Base-by-base conservation (phyloP, 30 jellyfish, hydroid and myxozoan species). In the Aurelia aurita complex sp. Pacific region DNA sequence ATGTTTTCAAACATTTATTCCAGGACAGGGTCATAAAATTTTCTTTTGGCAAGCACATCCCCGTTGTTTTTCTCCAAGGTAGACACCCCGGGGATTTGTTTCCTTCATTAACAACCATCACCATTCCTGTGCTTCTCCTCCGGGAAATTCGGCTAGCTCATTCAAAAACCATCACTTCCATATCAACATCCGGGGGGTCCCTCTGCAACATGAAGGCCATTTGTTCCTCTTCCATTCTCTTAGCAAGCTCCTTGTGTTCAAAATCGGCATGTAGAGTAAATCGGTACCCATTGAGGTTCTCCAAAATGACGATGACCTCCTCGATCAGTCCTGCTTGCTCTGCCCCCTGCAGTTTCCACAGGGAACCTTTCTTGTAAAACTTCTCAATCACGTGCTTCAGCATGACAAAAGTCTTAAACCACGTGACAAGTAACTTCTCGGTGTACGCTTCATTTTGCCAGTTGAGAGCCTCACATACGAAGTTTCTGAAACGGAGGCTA, bases 381-480 rank as follows among this genome's bases (percentile, higher is more conserved):
- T 82, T 71, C 3, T 63, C 78, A 12, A 71, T 59, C 17, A 82
- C 50, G 23, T 33, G 80, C 35, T 40, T 34, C 54, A 29, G 53
- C 15, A 40, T 67, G 9, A 71, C 55, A 38, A 82, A 71, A 10
- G 36, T 70, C 62, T 64, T 34, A 38, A 64, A 82, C 91, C 91
- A 82, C 74, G 91, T 82, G 51, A 70, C 69, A 16, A 82, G 62
- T 13, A 82, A 59, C 80, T 70, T 82, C 78, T 82, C 91, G 13
- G 42, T 82, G 61, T 35, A 46, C 60, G 85, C 79, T 66, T 82
- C 91, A 84, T 73, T 82, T 29, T 75, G 85, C 76, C 91, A 82
- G 40, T 82, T 82, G 40, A 82, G 80, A 17, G 91, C 51, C 80
- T 82, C 91, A 81, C 91, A 82, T 10, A 82, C 79, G 80, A 82